phyloP scores from a whole-genome alignment of 2,113 vertebrate species.

The Gnathonemus longibarbis region DNA sequence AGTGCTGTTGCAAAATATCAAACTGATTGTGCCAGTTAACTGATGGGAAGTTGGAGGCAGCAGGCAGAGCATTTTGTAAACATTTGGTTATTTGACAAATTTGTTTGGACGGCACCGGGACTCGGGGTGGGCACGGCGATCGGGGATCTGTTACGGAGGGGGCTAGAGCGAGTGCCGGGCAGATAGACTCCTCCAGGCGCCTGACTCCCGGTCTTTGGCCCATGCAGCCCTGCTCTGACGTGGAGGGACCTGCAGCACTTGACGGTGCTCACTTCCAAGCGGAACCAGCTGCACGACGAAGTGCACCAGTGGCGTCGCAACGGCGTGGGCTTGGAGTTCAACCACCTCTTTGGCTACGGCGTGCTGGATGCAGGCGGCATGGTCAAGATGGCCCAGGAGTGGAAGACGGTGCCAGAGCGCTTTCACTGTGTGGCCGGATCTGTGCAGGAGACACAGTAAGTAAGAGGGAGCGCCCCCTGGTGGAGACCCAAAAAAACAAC shows the following conservation, averaged over 20 bases:
- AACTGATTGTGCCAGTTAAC: background rate
- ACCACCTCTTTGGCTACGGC: conserved; percentile 93
- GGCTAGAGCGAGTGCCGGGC: background rate
- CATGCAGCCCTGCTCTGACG: conserved; percentile 74
- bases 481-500: background rate
- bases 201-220: background rate
- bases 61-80: background rate
- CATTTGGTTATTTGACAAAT: conserved; percentile 4
- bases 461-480: conserved; percentile 26
- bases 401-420: conserved; percentile 91
- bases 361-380: conserved; percentile 93
- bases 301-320: conserved; percentile 94
- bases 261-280: conserved; percentile 92
- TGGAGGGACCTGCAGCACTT: conserved; percentile 98
- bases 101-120: background rate
- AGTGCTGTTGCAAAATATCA: background rate
- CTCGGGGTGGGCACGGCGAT: background rate
- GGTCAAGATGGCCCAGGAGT: conserved; percentile 96
- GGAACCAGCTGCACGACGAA: conserved; percentile 95
- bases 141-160: background rate
- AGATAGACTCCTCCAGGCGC: background rate
- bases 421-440: conserved; percentile 95
- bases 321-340: conserved; percentile 93
- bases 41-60: background rate
- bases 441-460: conserved; percentile 84